Conservation (phyloP, 2,888 invertebrate genomes). For the Platycnemis pennipes region DNA sequence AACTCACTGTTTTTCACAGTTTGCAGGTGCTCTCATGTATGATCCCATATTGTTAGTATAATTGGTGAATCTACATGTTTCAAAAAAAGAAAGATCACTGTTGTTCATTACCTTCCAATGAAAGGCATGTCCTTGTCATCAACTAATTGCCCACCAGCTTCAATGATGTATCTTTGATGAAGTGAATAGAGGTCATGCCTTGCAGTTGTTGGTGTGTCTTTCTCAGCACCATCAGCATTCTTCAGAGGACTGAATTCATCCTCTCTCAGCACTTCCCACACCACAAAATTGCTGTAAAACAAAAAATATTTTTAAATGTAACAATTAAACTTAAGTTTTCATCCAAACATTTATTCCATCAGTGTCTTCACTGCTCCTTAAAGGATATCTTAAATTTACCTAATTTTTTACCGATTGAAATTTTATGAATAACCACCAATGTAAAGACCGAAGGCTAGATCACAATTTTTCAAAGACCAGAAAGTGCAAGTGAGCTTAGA, state of each 20-base stretch:
- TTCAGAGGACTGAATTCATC: slow-evolving; percentile 99
- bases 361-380: too few relatives aligned
- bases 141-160: slow-evolving; percentile 89
- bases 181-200: slow-evolving; percentile 87
- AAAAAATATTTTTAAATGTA: background rate
- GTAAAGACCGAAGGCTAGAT: too few relatives aligned
- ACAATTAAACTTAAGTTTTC: too few relatives aligned
- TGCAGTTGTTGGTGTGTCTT: slow-evolving; percentile 95
- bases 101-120: slow-evolving; percentile 78
- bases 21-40: too few relatives aligned
- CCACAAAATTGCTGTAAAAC: slow-evolving; percentile 86
- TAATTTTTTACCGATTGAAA: too few relatives aligned
- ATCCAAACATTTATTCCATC: too few relatives aligned
- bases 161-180: slow-evolving; percentile 89
- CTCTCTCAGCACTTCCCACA: slow-evolving; percentile 94
- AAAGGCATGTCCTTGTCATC: slow-evolving; percentile 77
- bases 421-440: too few relatives aligned
- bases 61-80: background rate
- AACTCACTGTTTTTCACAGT: too few relatives aligned
- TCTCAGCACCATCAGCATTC: slow-evolving; percentile 92
- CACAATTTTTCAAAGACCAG: too few relatives aligned
- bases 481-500: too few relatives aligned
- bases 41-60: too few relatives aligned
- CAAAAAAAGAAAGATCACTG: background rate
- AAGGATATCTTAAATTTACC: too few relatives aligned